phyloP scores from a whole-genome alignment of 2,888 invertebrate species.

The Congeria kusceri region DNA sequence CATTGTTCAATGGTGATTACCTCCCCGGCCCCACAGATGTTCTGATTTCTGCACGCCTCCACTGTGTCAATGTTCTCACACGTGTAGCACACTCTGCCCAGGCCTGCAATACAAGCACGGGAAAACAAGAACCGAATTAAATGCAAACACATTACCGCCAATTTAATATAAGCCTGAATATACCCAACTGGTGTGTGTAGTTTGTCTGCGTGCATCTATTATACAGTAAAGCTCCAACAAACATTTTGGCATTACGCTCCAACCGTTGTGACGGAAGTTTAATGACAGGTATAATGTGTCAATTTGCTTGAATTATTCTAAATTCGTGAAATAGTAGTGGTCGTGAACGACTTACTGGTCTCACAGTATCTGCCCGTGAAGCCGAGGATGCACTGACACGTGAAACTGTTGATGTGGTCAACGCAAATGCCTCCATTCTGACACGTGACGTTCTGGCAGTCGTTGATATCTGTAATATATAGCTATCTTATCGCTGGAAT shows the following conservation, averaged over 20 bases:
- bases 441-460: slow-evolving; percentile 44
- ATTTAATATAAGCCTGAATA: too few relatives aligned
- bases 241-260: not conserved
- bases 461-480: slow-evolving; percentile 39
- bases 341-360: slow-evolving; percentile 21
- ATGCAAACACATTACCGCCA: too few relatives aligned
- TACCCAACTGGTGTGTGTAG: too few relatives aligned
- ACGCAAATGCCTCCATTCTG: slow-evolving; percentile 37
- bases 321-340: too few relatives aligned
- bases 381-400: slow-evolving; percentile 39
- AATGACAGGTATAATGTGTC: not conserved
- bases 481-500: too few relatives aligned
- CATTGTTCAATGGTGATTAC: slow-evolving; percentile 13
- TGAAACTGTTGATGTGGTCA: slow-evolving; percentile 40
- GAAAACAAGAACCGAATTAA: not conserved
- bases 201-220: too few relatives aligned
- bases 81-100: slow-evolving; percentile 48
- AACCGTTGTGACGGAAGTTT: not conserved
- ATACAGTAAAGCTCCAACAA: too few relatives aligned
- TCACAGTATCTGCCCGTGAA: slow-evolving; percentile 40
- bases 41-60: slow-evolving; percentile 20
- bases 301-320: too few relatives aligned
- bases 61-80: slow-evolving; percentile 20
- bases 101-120: slow-evolving; percentile 13
- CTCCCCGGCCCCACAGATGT: slow-evolving; percentile 35